Conservation (phyloP, 2,797 vertebrate species). For the Lagothrix lagotricha region DNA sequence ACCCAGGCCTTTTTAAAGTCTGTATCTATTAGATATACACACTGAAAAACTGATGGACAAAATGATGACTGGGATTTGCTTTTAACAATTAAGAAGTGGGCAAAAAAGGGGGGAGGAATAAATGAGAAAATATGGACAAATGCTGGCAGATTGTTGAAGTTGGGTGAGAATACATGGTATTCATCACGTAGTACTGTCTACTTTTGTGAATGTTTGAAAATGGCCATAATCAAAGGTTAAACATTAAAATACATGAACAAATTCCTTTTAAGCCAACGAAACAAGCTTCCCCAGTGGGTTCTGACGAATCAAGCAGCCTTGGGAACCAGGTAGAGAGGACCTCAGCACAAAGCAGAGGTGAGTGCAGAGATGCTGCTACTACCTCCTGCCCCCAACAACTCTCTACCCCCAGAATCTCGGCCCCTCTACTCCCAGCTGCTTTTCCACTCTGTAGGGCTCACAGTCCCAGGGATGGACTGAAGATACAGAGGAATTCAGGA, state of each 20-base stretch:
- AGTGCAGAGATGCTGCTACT: neutral
- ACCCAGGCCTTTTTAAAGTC: neutral
- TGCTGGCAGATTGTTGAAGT: neutral
- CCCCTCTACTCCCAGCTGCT: neutral
- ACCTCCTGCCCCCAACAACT: accelerated
- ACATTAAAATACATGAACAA: neutral
- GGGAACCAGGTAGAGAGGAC: neutral
- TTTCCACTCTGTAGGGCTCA: neutral
- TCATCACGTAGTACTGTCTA: neutral
- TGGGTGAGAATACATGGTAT: neutral
- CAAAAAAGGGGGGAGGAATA: neutral
- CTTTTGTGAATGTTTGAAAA: neutral
- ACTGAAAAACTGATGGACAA: neutral
- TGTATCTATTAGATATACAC: neutral
- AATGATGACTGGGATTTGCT: conserved; percentile 1
- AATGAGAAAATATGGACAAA: neutral
- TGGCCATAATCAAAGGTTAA: neutral
- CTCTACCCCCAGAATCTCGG: neutral
- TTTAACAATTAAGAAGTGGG: neutral
- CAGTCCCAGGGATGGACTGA: no score
- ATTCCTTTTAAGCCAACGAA: neutral
- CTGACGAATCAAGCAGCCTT: no score
- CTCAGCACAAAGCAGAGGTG: neutral
- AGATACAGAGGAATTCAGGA: neutral
- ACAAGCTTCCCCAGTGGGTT: neutral